phyloP scores from a whole-genome alignment of 1,140 invertebrate genomes.

The Lerema accius region DNA sequence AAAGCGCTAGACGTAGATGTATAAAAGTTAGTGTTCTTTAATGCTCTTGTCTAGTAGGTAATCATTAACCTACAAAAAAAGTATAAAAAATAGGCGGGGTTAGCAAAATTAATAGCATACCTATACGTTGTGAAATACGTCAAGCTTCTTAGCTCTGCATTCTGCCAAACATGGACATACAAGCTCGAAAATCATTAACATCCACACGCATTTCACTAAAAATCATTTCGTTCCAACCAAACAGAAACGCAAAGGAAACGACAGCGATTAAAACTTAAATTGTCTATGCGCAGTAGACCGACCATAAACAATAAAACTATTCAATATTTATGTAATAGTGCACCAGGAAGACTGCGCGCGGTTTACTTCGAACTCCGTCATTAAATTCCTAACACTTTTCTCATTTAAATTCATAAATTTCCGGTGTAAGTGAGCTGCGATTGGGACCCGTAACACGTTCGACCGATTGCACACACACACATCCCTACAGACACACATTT shows the following conservation, averaged over 20 bases:
- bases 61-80: too few species aligned
- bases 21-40: too few species aligned
- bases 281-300: slow-evolving; percentile 43
- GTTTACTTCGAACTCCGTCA: slow-evolving; percentile 74
- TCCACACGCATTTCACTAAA: too few species aligned
- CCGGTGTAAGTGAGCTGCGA: slow-evolving; percentile 70
- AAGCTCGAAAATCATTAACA: too few species aligned
- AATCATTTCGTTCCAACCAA: slow-evolving; percentile 20
- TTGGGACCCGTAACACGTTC: slow-evolving; percentile 65
- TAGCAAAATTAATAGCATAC: too few species aligned
- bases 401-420: slow-evolving; percentile 82
- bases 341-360: slow-evolving; percentile 72
- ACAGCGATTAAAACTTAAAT: slow-evolving; percentile 37
- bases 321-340: slow-evolving; percentile 70
- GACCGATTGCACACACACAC: slow-evolving; percentile 67
- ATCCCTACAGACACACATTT: slow-evolving; percentile 64
- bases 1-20: too few species aligned
- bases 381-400: slow-evolving; percentile 81
- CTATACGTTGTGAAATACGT: too few species aligned
- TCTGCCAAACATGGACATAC: too few species aligned
- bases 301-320: slow-evolving; percentile 68
- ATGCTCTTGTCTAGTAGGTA: too few species aligned
- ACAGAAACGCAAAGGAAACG: slow-evolving; percentile 34
- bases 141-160: too few species aligned
- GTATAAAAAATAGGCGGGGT: too few species aligned